Base-by-base conservation (phyloP, 2,797 vertebrate genomes). In the Peromyscus eremicus region DNA sequence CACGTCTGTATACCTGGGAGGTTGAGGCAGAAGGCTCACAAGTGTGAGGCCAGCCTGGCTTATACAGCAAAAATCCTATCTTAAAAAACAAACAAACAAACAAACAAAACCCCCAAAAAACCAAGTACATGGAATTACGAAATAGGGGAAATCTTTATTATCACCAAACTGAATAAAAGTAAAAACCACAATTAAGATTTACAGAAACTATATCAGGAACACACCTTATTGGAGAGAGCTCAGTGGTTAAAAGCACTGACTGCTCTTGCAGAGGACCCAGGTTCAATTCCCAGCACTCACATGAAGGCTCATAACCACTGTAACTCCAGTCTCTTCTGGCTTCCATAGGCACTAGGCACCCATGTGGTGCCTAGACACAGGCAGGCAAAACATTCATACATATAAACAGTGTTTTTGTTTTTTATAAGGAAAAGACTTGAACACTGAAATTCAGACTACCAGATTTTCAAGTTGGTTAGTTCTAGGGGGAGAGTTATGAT, bases 111-210 rank as follows among this genome's bases (percentile, higher is more conserved):
- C 43, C 43, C 46, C 46, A 77, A 46, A 21, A 46, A 66, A 84
- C 43, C 66, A 71, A 90, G 62, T 34, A 94, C 27, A 40, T n/a
- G 62, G 57, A 64, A 83, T 66, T 84, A 46, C 46, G 37, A 66
- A 84, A 96, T 14, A 34, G 60, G 12, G 34, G 29, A 91, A 66
- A 81, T 60, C 93, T 43, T 32, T 71, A 29, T 34, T 64, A 76
- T 73, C 14, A 68, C 40, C 79, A 96, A 96, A 76, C 1, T 70
- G 66, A 95, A 82, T 84, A 49, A 27, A 94, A 19, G 43, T 25
- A 55, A 55, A 55, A 55, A 55, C 25, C 77, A 89, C 10, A 12
- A 75, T 66, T 94, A 19, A 27, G 52, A 60, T 40, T 87, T 94
- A 55, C 60, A 88, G 75, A 91, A 83, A 79, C 13, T 34, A 6